Base-by-base conservation (phyloP, 2,797 vertebrate genomes). In the Rhinoraja longicauda region DNA sequence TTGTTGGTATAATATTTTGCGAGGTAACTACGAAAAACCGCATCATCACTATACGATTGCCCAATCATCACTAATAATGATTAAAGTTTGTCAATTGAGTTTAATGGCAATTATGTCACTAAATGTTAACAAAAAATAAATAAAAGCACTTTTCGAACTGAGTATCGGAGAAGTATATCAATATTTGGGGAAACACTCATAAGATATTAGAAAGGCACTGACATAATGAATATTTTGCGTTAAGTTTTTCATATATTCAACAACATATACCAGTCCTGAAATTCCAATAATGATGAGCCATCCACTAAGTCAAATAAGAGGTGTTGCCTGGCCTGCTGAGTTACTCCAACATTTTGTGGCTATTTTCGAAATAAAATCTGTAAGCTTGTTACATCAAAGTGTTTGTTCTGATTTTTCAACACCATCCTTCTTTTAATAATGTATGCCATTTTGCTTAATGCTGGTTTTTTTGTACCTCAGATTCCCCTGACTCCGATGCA, bases 401-500 rank as follows among this genome's bases (percentile, higher is more conserved):
- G 4, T 15, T 78, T 36, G 21, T 39, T 24, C 8, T 72, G 21
- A 70, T 72, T 91, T 29, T 19, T 72, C 21, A 91, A 45, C 21
- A 36, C 9, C 12, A 4, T 86, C 17, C 19, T 67, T 67, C 29
- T 67, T 70, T 70, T 36, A 36, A 91, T 91, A 26, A 45, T 26
- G 67, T 39, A 19, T 24, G 70, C 29, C 1, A 73, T n/a, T 53
- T 73, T 70, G n/a, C 39, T 29, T 92, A 72, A 92, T 75, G 39
- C 45, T 45, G 36, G 24, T 7, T 92, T 92, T 39, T 53, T 29
- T 73, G 39, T n/a, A 39, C n/a, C 39, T n/a, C 90, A 92, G 90
- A 75, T 92, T 26, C 90, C 90, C 26, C 24, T 92, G 70, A 92
- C 90, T 24, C 90, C 39, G 9, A 92, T 92, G 90, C 90, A 92